Base-by-base conservation (phyloP, 2,113 vertebrate genomes). In the Pluvianellus socialis region DNA sequence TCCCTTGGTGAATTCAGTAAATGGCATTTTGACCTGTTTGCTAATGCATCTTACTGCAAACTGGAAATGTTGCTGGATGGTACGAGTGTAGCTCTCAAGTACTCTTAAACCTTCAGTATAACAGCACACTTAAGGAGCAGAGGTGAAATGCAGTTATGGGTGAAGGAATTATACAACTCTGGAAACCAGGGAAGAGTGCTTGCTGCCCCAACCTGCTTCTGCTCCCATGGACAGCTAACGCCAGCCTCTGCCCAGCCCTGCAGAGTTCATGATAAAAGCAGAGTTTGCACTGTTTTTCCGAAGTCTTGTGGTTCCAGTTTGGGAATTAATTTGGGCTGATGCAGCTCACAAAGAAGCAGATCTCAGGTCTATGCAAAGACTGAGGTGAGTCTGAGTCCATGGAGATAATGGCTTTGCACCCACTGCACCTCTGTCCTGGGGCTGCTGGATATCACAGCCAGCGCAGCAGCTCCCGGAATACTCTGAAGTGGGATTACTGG, bases 381-480 rank as follows among this genome's bases (percentile, higher is more conserved):
- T 18, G 56, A 38, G 38, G 58, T 38, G n/a, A 30, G 42, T 7
- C 56, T 42, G 45, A 47, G 58, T n/a, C 53, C 68, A 8, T 1
- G 10, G 17, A 70, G 33, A 35, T 0, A 1, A 1, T 5, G 53
- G 6, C 74, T 81, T 47, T 58, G 74, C 9, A 23, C 21, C 12
- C n/a, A 1, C 28, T n/a, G 12, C 35, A 15, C 38, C 42, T 50
- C 52, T 0, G 2, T 8, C 28, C 67, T 30, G 44, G 50, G 30
- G 16, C 33, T 65, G 33, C n/a, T 1, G 1, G 9, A 1, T 32
- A 4, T 58, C 74, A 13, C 65, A 55, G 33, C 4, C 82, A 28
- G 33, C 7, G 22, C 58, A 59, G 32, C 82, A 66, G 59, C 55
- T 52, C 44, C 30, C 1, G 1, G 21, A 7, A 7, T 4, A 14